phyloP scores from a whole-genome alignment of 2,888 invertebrate genomes.

The Zygothrica quintamaculata region DNA sequence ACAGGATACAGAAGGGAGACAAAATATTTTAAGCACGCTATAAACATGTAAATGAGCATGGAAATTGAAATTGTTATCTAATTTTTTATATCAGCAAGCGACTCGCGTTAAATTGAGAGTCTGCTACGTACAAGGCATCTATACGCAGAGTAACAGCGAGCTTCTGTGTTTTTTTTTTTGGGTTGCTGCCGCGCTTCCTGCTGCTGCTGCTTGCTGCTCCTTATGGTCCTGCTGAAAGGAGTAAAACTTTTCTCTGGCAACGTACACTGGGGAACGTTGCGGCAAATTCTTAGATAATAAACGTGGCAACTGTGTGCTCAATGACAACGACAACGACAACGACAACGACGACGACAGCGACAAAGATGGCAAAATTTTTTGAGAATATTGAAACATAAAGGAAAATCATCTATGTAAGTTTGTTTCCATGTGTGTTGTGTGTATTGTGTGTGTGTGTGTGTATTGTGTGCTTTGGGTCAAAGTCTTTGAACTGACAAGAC shows the following conservation, averaged over 20 bases:
- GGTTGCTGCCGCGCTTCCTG: slow-evolving; percentile 6
- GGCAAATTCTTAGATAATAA: slow-evolving; percentile 66
- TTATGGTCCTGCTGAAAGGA: slow-evolving; percentile 65
- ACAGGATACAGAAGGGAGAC: slow-evolving; percentile 18
- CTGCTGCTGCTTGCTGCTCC: slow-evolving; percentile 4
- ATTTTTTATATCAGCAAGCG: slow-evolving; percentile 73
- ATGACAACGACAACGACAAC: slow-evolving; percentile 35
- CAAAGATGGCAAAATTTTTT: slow-evolving; percentile 35
- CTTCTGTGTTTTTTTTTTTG: slow-evolving; percentile 6
- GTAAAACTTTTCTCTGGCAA: slow-evolving; percentile 64
- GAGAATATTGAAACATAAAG: slow-evolving; percentile 74
- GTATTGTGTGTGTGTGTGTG: slow-evolving; percentile 6
- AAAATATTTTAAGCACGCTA: slow-evolving; percentile 78
- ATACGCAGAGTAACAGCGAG: slow-evolving; percentile 15
- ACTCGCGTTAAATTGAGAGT: slow-evolving; percentile 62
- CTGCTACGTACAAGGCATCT: slow-evolving; percentile 23
- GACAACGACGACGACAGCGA: slow-evolving; percentile 55
- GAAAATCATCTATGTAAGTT: slow-evolving; percentile 15
- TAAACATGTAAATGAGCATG: slow-evolving; percentile 83
- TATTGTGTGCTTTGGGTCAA: slow-evolving; percentile 37
- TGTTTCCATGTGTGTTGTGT: slow-evolving; percentile 7
- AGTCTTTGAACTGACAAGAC: slow-evolving; percentile 32
- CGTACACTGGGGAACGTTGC: slow-evolving; percentile 42
- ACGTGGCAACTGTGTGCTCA: slow-evolving; percentile 71
- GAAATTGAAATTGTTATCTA: slow-evolving; percentile 83